These are phyloP conservation scores for Coregonus suidteri DNA, from an alignment of 2,797 vertebrate genomes.

Conservation along the genomic window DNA sequence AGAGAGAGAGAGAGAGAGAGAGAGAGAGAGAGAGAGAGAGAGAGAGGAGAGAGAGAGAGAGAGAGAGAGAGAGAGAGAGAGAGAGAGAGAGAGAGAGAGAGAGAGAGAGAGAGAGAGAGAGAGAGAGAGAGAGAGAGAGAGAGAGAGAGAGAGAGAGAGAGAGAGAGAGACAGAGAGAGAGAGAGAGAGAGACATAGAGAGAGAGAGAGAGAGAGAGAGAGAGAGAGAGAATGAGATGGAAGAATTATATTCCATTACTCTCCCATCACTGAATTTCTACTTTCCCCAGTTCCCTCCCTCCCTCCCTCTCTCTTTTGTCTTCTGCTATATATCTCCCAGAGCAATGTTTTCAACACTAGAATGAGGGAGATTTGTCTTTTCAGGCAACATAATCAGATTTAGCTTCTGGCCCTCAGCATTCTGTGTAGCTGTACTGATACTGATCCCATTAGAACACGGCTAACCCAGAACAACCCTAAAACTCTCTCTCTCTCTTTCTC, in stretches of 20 bases:
- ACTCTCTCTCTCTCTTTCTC: conserved; percentile 3
- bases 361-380: not conserved
- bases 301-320: not conserved
- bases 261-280: too few relatives aligned
- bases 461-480: not conserved
- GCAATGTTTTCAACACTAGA: not conserved
- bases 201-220: not conserved
- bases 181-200: not conserved
- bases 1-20: not conserved
- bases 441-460: not conserved
- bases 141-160: not conserved
- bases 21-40: not conserved
- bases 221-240: too few relatives aligned
- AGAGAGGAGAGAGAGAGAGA: not conserved
- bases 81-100: not conserved
- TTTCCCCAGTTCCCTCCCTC: not conserved
- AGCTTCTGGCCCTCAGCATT: not conserved
- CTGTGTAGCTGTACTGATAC: not conserved
- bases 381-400: conserved; percentile 1
- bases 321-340: not conserved
- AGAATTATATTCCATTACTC: not conserved
- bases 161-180: not conserved
- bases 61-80: not conserved
- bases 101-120: not conserved
- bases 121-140: not conserved